Evolutionary conservation across 2,113 vertebrate species (phyloP).

Genomic region (Neofelis nebulosa): DNA sequence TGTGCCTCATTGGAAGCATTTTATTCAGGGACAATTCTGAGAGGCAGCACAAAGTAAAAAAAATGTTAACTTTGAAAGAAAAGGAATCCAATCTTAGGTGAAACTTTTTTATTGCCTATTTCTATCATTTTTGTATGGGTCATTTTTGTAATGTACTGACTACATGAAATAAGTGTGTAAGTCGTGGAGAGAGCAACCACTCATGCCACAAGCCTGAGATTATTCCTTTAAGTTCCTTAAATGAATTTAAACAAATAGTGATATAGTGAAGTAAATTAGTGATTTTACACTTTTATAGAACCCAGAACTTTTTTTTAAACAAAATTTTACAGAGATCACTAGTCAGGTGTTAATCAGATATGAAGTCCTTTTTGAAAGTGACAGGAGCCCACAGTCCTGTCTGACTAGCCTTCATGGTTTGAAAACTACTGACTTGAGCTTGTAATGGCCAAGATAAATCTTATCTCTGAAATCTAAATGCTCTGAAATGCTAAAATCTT

Average conservation of each 20-base stretch:
- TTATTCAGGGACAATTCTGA: constrained; percentile 1
- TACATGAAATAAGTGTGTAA: background rate
- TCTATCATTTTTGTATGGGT: background rate
- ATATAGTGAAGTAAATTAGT: background rate
- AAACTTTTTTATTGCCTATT: background rate
- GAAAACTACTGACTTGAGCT: background rate
- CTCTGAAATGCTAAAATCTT: background rate
- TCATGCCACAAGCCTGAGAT: background rate
- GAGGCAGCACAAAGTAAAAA: background rate
- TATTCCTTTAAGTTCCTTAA: background rate
- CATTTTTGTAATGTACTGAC: background rate
- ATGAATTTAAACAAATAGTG: background rate
- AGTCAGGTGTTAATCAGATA: background rate
- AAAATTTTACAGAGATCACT: background rate
- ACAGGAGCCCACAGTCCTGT: background rate
- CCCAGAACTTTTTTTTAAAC: background rate
- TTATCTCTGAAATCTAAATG: background rate
- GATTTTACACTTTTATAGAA: background rate
- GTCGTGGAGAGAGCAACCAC: background rate
- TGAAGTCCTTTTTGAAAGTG: background rate
- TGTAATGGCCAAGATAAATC: background rate
- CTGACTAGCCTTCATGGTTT: background rate
- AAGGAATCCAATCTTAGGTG: background rate
- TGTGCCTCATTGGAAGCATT: background rate
- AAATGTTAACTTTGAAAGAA: background rate